A percentile compares a stretch with the other conserved stretches of the same genome.
phyloP scores from a whole-genome alignment of 2,113 vertebrate species.

The Pitta sordida region DNA sequence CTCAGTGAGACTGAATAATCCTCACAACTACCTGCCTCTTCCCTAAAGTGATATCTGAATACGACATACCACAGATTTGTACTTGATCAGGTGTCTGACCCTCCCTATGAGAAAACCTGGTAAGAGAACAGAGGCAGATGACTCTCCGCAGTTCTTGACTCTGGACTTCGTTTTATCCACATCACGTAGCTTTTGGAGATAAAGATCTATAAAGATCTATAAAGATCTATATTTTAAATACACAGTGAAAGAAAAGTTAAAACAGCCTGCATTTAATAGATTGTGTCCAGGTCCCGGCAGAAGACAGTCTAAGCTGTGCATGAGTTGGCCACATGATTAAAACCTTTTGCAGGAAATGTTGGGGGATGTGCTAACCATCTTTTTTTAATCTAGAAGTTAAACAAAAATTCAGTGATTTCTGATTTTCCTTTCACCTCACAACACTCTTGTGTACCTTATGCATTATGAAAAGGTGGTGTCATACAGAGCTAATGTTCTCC shows the following conservation, averaged over 20 bases:
- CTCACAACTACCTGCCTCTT: background rate
- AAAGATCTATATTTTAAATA: background rate
- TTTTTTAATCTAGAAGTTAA: background rate
- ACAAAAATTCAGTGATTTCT: background rate
- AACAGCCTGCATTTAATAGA: background rate
- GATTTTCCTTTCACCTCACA: background rate
- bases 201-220: too few relatives aligned
- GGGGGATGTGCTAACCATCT: background rate
- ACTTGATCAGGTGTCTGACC: background rate
- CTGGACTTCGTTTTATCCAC: background rate
- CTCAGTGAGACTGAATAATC: background rate
- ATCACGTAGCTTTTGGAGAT: background rate
- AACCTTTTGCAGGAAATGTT: background rate
- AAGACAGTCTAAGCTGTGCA: background rate
- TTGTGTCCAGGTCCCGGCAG: background rate
- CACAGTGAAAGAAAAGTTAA: background rate
- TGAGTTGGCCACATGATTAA: background rate
- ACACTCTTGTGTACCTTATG: background rate
- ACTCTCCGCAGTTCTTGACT: background rate
- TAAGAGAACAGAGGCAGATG: background rate
- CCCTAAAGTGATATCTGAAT: background rate
- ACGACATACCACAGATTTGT: background rate
- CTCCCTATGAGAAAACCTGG: background rate
- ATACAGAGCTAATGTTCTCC: background rate
- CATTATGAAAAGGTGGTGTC: background rate